These are phyloP conservation scores for Scolopax rusticola DNA, from an alignment of 2,797 vertebrate genomes.

Conservation along the genomic window DNA sequence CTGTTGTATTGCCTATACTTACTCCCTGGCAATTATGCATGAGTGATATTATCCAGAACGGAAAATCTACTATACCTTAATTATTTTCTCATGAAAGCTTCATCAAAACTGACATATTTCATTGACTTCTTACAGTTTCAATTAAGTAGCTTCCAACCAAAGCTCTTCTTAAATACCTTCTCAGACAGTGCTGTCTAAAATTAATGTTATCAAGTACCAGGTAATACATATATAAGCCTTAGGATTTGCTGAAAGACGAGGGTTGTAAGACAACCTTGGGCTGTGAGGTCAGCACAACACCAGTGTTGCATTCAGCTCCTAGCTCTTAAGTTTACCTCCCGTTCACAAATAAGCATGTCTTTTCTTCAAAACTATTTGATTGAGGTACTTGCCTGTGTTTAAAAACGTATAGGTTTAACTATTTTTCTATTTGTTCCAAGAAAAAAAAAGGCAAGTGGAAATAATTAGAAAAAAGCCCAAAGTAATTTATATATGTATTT, in stretches of 20 bases:
- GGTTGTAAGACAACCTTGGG: not conserved
- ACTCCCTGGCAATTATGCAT: not conserved
- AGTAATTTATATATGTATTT: not conserved
- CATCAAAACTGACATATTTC: not conserved
- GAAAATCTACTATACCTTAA: not conserved
- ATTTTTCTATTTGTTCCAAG: not conserved
- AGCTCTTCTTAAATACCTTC: not conserved
- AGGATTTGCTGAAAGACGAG: not conserved
- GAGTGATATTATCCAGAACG: not conserved
- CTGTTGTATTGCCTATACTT: not conserved
- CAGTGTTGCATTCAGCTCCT: not conserved
- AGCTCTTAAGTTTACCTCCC: not conserved
- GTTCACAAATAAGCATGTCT: not conserved
- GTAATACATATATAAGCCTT: not conserved
- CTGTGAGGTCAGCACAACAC: not conserved
- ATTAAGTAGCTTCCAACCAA: not conserved
- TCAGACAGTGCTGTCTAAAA: not conserved
- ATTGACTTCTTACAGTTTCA: not conserved
- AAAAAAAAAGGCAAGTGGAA: not conserved
- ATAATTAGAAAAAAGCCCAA: not conserved
- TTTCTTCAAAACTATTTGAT: not conserved
- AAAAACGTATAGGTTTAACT: not conserved
- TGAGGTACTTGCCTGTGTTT: not conserved
- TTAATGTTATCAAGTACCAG: not conserved
- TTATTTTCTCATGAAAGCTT: not conserved